phyloP scores from a whole-genome alignment of 2,113 vertebrate genomes.

The Chionodraco myersi region DNA sequence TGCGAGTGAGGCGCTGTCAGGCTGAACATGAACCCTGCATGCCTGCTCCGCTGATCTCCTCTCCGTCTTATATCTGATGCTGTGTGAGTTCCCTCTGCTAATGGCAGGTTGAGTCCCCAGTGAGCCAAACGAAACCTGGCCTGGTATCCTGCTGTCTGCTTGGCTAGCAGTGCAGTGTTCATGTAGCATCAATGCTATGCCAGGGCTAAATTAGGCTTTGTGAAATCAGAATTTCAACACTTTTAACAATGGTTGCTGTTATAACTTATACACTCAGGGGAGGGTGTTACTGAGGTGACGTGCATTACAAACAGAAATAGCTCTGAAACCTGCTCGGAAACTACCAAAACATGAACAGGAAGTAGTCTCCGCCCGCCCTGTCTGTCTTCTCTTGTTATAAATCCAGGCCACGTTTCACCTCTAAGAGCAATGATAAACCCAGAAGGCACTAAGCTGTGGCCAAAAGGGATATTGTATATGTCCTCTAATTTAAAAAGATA shows the following conservation, averaged over 20 bases:
- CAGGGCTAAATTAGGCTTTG: conserved; percentile 67
- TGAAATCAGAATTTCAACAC: conserved; percentile 67
- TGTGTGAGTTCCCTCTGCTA: conserved; percentile 61
- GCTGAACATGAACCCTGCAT: conserved; percentile 37
- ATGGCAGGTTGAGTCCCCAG: conserved; percentile 66
- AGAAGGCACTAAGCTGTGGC: conserved; percentile 37
- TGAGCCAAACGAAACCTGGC: conserved; percentile 62
- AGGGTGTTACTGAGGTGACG: conserved; percentile 48
- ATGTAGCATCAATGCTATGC: conserved; percentile 67
- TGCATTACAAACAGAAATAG: conserved; percentile 53
- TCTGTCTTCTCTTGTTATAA: conserved; percentile 24
- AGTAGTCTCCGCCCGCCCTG: conserved; percentile 1
- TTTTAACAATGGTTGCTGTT: conserved; percentile 56
- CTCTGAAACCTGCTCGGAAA: conserved; percentile 31
- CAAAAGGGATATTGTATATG: conserved; percentile 38
- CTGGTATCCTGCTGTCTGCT: conserved; percentile 64
- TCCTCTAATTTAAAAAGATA: conserved; percentile 27
- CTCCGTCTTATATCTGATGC: conserved; percentile 53
- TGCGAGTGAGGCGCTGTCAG: conserved; percentile 34
- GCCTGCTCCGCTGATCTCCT: conserved; percentile 16
- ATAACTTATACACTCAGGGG: conserved; percentile 54
- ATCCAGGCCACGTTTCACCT: conserved; percentile 37
- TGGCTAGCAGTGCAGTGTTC: conserved; percentile 70
- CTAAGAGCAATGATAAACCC: conserved; percentile 45
- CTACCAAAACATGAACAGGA: conserved; percentile 20